Conservation (phyloP, 2,888 invertebrate genomes). For the Metacarcinus magister region DNA sequence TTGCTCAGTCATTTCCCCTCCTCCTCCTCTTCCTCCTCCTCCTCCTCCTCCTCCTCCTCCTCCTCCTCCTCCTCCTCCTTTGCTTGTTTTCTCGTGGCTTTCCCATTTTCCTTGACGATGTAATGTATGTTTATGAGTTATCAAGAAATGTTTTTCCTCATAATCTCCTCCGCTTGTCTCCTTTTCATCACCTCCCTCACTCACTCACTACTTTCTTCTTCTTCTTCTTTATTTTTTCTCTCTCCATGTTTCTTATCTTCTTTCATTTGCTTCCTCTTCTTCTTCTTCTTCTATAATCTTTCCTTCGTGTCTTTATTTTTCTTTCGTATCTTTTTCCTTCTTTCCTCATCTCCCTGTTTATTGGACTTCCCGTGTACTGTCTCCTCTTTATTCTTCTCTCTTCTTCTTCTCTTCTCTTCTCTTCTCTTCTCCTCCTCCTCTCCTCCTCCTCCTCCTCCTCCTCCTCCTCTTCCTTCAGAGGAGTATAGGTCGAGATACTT, state of each 20-base stretch:
- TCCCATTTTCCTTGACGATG: not conserved
- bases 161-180: not conserved
- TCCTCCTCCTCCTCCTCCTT: not conserved
- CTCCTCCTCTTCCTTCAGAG: not conserved
- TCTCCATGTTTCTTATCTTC: not conserved
- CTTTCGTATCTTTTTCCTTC: not conserved
- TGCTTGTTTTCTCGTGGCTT: not conserved
- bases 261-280: not conserved
- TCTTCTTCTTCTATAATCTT: not conserved
- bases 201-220: not conserved
- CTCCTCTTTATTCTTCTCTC: not conserved
- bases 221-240: not conserved
- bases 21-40: not conserved
- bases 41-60: conserved; percentile 19
- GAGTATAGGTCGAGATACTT: conserved; percentile 27
- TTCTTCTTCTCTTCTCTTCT: not conserved
- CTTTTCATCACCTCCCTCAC: not conserved
- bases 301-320: not conserved
- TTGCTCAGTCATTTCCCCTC: not conserved
- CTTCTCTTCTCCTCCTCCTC: not conserved
- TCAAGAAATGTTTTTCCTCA: not conserved
- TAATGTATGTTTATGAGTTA: conserved; percentile 18
- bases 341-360: not conserved
- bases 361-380: not conserved
- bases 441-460: not conserved